These are phyloP conservation scores for Neotoxoptera formosana DNA, from an alignment of 1,140 invertebrate genomes.

Conservation along the genomic window DNA sequence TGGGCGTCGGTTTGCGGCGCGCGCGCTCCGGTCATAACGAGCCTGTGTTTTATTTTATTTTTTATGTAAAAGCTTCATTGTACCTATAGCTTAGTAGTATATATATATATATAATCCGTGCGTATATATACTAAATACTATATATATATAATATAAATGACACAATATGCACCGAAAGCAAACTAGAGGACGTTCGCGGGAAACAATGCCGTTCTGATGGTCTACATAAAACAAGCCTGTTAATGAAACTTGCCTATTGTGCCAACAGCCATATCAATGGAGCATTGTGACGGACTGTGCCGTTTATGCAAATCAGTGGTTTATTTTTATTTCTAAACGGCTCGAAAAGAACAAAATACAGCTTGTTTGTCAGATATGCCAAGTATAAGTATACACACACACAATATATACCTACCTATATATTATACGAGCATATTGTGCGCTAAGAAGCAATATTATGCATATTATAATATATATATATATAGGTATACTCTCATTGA, in stretches of 20 bases:
- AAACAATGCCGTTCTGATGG: conserved; percentile 56
- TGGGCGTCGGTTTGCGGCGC: conserved; percentile 19
- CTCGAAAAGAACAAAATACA: conserved; percentile 25
- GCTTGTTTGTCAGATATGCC: conserved; percentile 37
- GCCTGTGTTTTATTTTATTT: conserved; percentile 19
- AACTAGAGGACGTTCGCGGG: conserved; percentile 50
- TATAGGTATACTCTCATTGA: conserved; percentile 2
- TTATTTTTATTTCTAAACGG: conserved; percentile 48
- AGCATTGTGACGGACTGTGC: conserved; percentile 35
- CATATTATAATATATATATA: not conserved
- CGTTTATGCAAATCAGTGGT: conserved; percentile 56
- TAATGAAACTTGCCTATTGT: conserved; percentile 56
- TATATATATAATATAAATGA: conserved; percentile 30
- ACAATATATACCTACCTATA: not conserved
- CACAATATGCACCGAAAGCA: conserved; percentile 44
- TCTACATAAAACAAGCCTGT: conserved; percentile 57
- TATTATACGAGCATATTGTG: not conserved
- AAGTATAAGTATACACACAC: not conserved
- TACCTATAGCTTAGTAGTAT: not conserved
- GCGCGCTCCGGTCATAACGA: not conserved
- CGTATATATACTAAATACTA: not conserved
- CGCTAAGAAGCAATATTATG: not conserved
- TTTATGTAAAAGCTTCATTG: conserved; percentile 37
- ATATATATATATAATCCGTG: not conserved
- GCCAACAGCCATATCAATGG: conserved; percentile 52